Evolutionary conservation across 2,797 vertebrate species (phyloP).

Genomic region (Galaxias olidus): DNA sequence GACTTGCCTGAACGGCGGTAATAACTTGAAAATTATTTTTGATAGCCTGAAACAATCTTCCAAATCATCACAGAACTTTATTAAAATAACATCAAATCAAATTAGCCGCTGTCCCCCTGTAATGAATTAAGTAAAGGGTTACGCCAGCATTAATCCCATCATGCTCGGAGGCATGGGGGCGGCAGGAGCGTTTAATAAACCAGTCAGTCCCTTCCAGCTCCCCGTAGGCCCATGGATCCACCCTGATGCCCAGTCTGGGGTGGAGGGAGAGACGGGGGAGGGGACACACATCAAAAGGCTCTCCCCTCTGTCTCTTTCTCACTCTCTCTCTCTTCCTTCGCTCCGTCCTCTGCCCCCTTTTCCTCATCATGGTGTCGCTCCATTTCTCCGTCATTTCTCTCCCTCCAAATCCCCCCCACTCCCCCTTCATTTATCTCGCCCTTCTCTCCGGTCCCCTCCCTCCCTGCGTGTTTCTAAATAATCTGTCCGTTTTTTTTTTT

Average conservation of each 20-base stretch:
- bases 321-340: slow-evolving; percentile 4
- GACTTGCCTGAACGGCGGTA: slow-evolving; percentile 97
- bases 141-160: slow-evolving; percentile 99
- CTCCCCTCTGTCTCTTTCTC: slow-evolving; percentile 61
- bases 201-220: slow-evolving; percentile 89
- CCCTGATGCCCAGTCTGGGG: slow-evolving; percentile 62
- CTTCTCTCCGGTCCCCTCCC: background rate
- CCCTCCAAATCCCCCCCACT: slow-evolving; percentile 32
- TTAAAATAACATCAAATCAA: slow-evolving; percentile 99
- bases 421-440: slow-evolving; percentile 70
- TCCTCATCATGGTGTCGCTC: slow-evolving; percentile 7
- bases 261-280: slow-evolving; percentile 81
- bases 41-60: slow-evolving; percentile 99
- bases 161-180: slow-evolving; percentile 94
- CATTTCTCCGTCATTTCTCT: slow-evolving; percentile 24
- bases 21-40: slow-evolving; percentile 99
- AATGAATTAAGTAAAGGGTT: slow-evolving; percentile 99
- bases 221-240: slow-evolving; percentile 70
- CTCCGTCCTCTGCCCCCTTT: slow-evolving; percentile 39
- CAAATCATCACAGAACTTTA: slow-evolving; percentile 99
- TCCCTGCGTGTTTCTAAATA: background rate
- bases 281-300: slow-evolving; percentile 97
- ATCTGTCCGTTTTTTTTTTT: background rate
- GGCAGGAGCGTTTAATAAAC: slow-evolving; percentile 98
- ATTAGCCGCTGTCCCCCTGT: slow-evolving; percentile 96